Conservation (phyloP, 2,797 vertebrate species). For the Propithecus deckenii region DNA sequence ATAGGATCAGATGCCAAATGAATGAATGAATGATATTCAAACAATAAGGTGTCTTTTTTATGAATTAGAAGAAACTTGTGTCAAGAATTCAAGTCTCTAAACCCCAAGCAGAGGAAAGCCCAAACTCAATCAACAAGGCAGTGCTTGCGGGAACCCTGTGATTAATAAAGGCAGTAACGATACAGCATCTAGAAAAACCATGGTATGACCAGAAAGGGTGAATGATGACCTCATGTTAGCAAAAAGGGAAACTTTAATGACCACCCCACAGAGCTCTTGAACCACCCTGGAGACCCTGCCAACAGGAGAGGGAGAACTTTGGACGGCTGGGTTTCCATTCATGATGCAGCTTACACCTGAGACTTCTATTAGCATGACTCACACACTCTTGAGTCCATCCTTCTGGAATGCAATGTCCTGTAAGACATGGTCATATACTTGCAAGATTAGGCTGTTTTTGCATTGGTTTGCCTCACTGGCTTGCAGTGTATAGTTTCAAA, state of each 20-base stretch:
- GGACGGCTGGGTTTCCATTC: neutral
- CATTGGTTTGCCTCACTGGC: neutral
- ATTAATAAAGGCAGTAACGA: neutral
- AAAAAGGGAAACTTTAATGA: neutral
- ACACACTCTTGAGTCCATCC: neutral
- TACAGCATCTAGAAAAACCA: neutral
- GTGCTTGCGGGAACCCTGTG: neutral
- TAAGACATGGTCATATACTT: neutral
- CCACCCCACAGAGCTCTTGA: neutral
- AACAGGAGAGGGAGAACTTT: neutral
- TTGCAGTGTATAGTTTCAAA: neutral
- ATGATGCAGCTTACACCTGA: neutral
- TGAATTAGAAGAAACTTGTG: neutral
- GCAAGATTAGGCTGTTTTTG: neutral
- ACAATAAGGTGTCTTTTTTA: neutral
- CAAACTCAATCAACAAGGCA: neutral
- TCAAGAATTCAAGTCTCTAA: neutral
- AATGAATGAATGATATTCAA: neutral
- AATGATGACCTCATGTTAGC: neutral
- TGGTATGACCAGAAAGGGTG: neutral
- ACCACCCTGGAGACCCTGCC: neutral
- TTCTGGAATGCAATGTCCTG: neutral
- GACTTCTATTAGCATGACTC: neutral
- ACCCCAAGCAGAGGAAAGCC: neutral
- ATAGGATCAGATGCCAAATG: neutral